Evolutionary conservation across 2,113 vertebrate species (phyloP).

Genomic region (Jacana jacana): DNA sequence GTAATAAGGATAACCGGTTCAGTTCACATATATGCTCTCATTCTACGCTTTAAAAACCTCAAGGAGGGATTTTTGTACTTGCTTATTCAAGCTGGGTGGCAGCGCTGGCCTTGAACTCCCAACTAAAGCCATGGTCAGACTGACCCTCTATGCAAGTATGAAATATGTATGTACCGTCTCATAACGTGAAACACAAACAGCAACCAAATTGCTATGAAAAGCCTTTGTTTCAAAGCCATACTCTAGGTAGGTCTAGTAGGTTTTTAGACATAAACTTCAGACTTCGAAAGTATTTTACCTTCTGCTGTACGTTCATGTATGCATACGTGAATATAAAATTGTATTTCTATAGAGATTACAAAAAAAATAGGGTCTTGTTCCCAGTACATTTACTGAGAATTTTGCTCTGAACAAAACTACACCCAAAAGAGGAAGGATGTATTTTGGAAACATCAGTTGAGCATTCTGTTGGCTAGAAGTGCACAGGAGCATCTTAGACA

Average conservation of each 20-base stretch:
- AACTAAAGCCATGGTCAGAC: background rate
- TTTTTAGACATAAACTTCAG: background rate
- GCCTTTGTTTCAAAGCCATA: background rate
- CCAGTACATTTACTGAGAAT: background rate
- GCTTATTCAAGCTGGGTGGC: background rate
- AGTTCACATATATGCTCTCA: background rate
- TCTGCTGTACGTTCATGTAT: background rate
- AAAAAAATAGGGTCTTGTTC: background rate
- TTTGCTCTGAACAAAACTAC: background rate
- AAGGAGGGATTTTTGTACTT: background rate
- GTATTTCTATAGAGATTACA: background rate
- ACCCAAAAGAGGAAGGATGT: background rate
- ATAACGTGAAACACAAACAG: background rate
- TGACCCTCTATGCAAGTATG: background rate
- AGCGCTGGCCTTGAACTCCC: background rate
- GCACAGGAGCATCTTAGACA: background rate
- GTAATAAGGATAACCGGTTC: constrained; percentile 32
- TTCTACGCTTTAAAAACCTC: background rate
- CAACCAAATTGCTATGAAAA: background rate
- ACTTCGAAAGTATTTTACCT: background rate
- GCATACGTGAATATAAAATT: background rate
- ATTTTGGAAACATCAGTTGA: background rate
- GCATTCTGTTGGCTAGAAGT: background rate
- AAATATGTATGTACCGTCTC: background rate
- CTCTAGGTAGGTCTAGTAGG: background rate